A percentile compares a stretch with the other conserved stretches of the same genome.
These are phyloP conservation scores for Ramphastos sulfuratus DNA, from an alignment of 2,113 vertebrate genomes.

Conservation along the genomic window DNA sequence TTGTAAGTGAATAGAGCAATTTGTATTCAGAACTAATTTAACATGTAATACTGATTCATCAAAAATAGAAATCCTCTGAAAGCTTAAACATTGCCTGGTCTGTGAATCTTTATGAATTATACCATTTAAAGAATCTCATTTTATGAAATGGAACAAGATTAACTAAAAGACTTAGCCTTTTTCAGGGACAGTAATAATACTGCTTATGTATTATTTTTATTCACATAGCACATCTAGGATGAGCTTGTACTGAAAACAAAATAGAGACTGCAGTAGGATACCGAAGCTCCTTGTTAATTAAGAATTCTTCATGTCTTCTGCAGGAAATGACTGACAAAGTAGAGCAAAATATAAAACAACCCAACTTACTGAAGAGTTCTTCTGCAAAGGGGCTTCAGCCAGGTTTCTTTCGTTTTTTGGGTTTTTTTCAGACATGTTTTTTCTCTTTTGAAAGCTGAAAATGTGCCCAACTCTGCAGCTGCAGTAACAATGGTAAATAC, in stretches of 20 bases:
- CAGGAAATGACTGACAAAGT: not conserved
- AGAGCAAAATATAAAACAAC: not conserved
- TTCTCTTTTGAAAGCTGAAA: conserved; percentile 26
- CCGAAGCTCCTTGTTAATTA: not conserved
- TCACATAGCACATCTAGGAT: not conserved
- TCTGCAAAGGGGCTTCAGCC: not conserved
- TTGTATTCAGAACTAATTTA: not conserved
- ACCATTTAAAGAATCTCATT: not conserved
- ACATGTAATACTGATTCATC: not conserved
- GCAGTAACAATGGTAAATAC: not conserved
- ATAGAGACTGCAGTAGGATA: not conserved
- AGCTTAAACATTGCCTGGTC: not conserved
- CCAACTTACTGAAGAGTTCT: not conserved
- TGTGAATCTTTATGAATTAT: not conserved
- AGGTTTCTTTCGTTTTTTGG: not conserved
- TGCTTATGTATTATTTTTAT: not conserved
- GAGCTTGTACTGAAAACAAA: not conserved
- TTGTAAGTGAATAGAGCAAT: not conserved
- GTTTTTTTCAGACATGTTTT: not conserved
- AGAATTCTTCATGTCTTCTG: not conserved
- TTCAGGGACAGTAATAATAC: not conserved
- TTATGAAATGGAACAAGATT: not conserved
- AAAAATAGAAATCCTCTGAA: not conserved
- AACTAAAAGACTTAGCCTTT: not conserved
- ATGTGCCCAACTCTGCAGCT: conserved; percentile 10